Conservation (phyloP, 2,888 invertebrate species). For the Stratiomys singularior region DNA sequence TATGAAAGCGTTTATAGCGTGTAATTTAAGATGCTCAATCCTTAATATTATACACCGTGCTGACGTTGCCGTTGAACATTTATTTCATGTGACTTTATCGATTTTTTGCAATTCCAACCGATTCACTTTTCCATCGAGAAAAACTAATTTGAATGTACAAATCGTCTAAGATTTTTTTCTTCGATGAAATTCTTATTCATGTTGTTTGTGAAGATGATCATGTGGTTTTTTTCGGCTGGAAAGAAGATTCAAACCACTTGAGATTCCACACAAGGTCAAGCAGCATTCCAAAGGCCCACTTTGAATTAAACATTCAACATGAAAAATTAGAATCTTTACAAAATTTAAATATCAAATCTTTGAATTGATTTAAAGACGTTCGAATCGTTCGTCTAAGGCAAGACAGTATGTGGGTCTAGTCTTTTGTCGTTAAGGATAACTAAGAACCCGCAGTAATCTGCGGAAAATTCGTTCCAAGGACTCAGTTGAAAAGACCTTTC, state of each 20-base stretch:
- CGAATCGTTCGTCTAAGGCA: no score
- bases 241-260: neutral
- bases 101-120: neutral
- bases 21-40: neutral
- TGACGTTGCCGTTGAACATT: neutral
- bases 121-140: neutral
- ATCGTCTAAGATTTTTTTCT: neutral
- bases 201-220: neutral
- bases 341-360: slow-evolving; percentile 31
- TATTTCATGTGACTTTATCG: neutral
- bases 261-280: slow-evolving; percentile 37
- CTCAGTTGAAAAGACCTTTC: neutral
- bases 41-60: neutral
- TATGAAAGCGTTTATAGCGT: neutral
- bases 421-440: no score
- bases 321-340: slow-evolving; percentile 25
- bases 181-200: neutral
- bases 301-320: neutral
- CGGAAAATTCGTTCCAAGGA: neutral
- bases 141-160: neutral
- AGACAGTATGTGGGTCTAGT: no score
- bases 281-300: slow-evolving; percentile 26
- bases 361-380: neutral
- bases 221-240: neutral
- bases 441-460: no score